Conservation (phyloP, 2,797 vertebrate genomes). For the Gouania willdenowi region DNA sequence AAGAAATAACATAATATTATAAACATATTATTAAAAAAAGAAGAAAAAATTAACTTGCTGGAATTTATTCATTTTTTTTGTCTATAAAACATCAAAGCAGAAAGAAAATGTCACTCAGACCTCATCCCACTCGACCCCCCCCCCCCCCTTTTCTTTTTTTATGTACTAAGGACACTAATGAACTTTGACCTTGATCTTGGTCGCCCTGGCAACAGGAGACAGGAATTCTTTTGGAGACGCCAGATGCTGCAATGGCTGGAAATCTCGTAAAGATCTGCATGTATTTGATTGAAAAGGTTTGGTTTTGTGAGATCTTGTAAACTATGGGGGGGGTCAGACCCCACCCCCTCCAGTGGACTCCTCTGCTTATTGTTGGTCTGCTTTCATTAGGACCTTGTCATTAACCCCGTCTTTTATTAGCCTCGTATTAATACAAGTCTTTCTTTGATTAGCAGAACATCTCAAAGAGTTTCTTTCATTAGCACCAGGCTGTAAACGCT, state of each 20-base stretch:
- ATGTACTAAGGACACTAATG: constrained; percentile 56
- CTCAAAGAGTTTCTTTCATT: constrained; percentile 61
- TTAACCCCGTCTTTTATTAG: constrained; percentile 53
- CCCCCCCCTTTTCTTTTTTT: constrained; percentile 57
- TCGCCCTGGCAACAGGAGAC: constrained; percentile 52
- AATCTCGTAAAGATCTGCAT: constrained; percentile 49
- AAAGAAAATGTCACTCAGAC: too few relatives aligned
- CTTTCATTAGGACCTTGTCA: constrained; percentile 63
- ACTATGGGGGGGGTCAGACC: constrained; percentile 16
- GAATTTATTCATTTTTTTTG: too few relatives aligned
- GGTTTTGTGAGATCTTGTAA: constrained; percentile 42
- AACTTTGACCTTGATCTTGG: constrained; percentile 72
- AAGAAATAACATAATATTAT: too few relatives aligned
- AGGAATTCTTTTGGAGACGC: constrained; percentile 32
- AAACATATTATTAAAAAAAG: too few relatives aligned
- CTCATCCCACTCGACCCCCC: constrained; percentile 11
- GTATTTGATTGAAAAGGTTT: constrained; percentile 36
- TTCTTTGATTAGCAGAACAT: constrained; percentile 52
- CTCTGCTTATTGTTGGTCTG: constrained; percentile 20
- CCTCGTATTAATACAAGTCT: constrained; percentile 40
- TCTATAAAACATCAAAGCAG: too few relatives aligned
- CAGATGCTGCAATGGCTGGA: constrained; percentile 26
- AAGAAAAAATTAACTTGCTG: too few relatives aligned
- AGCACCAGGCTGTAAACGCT: constrained; percentile 54
- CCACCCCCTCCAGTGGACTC: too few relatives aligned